These are phyloP conservation scores for Sycophila texana DNA, from an alignment of 2,888 invertebrate species.

Conservation along the genomic window DNA sequence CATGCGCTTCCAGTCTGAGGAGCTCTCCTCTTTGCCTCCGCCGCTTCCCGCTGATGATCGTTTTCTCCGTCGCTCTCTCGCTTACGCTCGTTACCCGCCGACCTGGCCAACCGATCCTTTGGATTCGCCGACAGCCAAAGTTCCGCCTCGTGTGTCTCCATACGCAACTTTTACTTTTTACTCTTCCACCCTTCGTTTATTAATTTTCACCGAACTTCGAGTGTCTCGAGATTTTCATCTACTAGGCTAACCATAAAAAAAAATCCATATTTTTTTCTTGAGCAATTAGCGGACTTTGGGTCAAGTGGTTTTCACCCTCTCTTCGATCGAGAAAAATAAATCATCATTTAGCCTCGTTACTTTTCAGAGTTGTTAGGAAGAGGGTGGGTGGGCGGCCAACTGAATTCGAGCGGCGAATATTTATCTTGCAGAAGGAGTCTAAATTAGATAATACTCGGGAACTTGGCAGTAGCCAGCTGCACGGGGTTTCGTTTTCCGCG, in stretches of 20 bases:
- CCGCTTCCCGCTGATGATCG: conserved; percentile 33
- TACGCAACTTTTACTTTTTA: conserved; percentile 1
- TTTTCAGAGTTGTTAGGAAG: background rate
- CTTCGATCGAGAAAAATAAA: background rate
- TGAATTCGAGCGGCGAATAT: conserved; percentile 38
- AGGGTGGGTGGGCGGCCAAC: background rate
- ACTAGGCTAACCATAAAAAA: background rate
- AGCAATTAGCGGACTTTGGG: background rate
- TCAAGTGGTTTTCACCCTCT: background rate
- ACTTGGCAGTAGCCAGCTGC: background rate
- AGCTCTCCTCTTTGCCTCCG: conserved; percentile 24
- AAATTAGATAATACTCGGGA: conserved; percentile 34
- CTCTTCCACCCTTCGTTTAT: background rate
- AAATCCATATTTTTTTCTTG: background rate
- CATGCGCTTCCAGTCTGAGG: conserved; percentile 5
- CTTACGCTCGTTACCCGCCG: conserved; percentile 6
- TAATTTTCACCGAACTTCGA: background rate
- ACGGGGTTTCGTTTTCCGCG: conserved; percentile 25
- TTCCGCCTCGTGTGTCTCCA: background rate
- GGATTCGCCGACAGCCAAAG: conserved; percentile 6
- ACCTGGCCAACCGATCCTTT: background rate
- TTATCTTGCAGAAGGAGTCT: conserved; percentile 33
- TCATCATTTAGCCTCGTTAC: conserved; percentile 6
- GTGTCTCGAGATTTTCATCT: background rate
- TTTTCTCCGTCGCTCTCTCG: conserved; percentile 22